These are phyloP conservation scores for Gymnobelideus leadbeateri DNA, from an alignment of 2,113 vertebrate genomes.

Conservation along the genomic window DNA sequence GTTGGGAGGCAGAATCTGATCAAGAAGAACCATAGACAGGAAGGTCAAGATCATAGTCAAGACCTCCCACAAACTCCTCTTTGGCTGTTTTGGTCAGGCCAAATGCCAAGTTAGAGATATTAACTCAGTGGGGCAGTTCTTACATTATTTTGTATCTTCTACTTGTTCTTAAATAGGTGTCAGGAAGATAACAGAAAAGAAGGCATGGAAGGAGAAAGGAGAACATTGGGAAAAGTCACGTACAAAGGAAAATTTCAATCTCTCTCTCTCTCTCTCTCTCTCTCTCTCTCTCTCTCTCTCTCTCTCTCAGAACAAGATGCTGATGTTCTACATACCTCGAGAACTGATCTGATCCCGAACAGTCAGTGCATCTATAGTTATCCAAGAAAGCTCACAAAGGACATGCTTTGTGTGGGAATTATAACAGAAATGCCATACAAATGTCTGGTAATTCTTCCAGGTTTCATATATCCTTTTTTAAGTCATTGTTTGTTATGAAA, in stretches of 20 bases:
- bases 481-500: conserved; percentile 4
- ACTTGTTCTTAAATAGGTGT: too few species aligned
- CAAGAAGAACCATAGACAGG: too few species aligned
- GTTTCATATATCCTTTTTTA: background rate
- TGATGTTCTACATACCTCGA: background rate
- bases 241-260: background rate
- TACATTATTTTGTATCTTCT: background rate
- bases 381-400: background rate
- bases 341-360: background rate
- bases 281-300: background rate
- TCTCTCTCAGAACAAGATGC: conserved; percentile 19
- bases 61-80: background rate
- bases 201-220: background rate
- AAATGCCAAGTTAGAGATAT: background rate
- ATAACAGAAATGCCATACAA: background rate
- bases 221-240: background rate
- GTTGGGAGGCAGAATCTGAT: too few species aligned
- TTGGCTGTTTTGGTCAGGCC: background rate
- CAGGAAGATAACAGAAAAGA: background rate
- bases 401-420: conserved; percentile 14
- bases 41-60: too few species aligned
- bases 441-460: conserved; percentile 41
- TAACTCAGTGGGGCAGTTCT: background rate
- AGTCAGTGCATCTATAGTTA: background rate
- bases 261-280: too few species aligned